Conservation (phyloP, 2,888 invertebrate genomes). For the Amphimallon solstitiale region DNA sequence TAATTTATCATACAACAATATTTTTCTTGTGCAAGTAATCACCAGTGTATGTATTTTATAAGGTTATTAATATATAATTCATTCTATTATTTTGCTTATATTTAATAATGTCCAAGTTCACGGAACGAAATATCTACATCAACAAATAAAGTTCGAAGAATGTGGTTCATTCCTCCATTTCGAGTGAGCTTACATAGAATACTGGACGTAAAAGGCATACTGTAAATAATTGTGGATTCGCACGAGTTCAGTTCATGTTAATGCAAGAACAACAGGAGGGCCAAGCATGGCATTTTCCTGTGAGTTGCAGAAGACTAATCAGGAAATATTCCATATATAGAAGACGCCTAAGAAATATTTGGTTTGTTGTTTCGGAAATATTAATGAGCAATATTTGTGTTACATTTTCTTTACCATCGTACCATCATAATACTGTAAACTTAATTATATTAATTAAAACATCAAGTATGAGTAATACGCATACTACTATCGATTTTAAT, state of each 20-base stretch:
- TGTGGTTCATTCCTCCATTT: not conserved
- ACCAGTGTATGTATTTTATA: too few relatives aligned
- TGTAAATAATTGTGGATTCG: constrained; percentile 12
- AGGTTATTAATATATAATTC: too few relatives aligned
- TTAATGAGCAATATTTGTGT: constrained; percentile 6
- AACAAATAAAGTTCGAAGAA: constrained; percentile 10
- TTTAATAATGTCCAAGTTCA: not conserved
- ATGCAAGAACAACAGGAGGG: constrained; percentile 13
- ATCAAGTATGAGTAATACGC: too few relatives aligned
- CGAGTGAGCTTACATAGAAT: constrained; percentile 5
- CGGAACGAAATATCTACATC: constrained; percentile 18
- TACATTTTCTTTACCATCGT: too few relatives aligned
- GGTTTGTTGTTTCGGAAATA: not conserved
- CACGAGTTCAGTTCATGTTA: constrained; percentile 8
- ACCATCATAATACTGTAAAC: too few relatives aligned
- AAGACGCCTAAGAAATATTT: constrained; percentile 3
- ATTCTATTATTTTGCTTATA: too few relatives aligned
- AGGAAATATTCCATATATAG: constrained; percentile 3
- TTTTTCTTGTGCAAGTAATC: too few relatives aligned
- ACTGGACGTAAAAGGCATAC: not conserved
- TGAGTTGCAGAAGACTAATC: not conserved
- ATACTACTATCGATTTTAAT: too few relatives aligned
- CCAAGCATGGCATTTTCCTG: not conserved
- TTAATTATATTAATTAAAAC: too few relatives aligned
- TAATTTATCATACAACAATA: too few relatives aligned